Evolutionary conservation across 2,113 vertebrate species (phyloP), one percentile per base, ranked within the genome.

Genomic region (Megaceryle maxima): DNA sequence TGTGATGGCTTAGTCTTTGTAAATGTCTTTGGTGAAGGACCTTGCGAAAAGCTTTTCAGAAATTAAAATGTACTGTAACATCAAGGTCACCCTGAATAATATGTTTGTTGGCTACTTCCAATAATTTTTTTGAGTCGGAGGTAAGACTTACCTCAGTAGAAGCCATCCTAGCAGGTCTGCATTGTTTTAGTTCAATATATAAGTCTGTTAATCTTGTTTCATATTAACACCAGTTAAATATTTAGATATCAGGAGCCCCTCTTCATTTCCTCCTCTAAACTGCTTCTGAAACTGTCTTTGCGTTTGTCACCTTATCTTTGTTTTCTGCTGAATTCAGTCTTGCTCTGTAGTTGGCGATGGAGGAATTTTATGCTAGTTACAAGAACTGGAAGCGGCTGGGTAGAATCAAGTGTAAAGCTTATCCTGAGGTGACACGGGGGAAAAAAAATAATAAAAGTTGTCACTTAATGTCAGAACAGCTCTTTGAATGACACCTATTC

Each of bases 1-100:
- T 2, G 4, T 66, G n/a, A 28, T 44, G 83, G 3, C 48, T 25
- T 44, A n/a, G 55, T 48, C 78, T 73, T 48, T 80, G 17, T 9
- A 17, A 17, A 28, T 60, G 78, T 53, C 75, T 82, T 87, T 82
- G 48, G 59, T 46, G 86, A 93, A 86, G 68, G 79, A 77, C 88
- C 33, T 77, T 55, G 59, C 15, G 62, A 67, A 95, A 95, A 90
- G 88, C 90, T 92, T 92, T 90, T 44, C 10, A 31, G 59, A 92
- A 90, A 95, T 97, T 88, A 90, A 95, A 94, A 44, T 37, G 4
- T 0, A 0, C 9, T 48, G 16, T n/a, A 76, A 37, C 10, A 59
- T 11, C 20, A 46, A 74, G 53, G 87, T 94, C 55, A 88, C 63
- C 46, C 21, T 57, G 68, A 59, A 16, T 76, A 57, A 70, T 4